phyloP scores from a whole-genome alignment of 2,113 vertebrate species.

The Nycticorax nycticorax region DNA sequence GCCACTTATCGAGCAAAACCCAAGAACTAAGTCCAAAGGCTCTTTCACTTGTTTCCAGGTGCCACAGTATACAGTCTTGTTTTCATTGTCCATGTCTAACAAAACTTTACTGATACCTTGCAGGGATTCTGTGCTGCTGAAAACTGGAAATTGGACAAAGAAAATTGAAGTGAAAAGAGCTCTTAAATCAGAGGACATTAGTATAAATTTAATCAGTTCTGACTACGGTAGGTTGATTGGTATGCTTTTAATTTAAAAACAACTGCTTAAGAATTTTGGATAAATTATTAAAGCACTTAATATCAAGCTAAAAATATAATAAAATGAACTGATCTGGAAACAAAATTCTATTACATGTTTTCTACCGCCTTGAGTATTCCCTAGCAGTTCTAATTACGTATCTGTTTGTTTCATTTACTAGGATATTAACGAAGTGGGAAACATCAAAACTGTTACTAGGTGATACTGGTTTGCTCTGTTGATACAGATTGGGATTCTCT shows the following conservation, averaged over 20 bases:
- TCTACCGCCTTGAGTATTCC: background rate
- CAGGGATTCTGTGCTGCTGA: slow-evolving; percentile 87
- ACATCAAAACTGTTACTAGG: background rate
- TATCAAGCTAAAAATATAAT: background rate
- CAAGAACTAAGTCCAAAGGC: background rate
- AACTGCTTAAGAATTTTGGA: background rate
- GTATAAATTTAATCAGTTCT: slow-evolving; percentile 92
- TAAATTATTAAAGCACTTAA: background rate
- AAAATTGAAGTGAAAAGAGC: slow-evolving; percentile 87
- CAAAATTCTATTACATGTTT: background rate
- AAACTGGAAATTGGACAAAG: slow-evolving; percentile 87
- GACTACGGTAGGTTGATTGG: slow-evolving; percentile 85
- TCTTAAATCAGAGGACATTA: slow-evolving; percentile 84
- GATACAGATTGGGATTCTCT: background rate
- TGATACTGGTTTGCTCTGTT: background rate
- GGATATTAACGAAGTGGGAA: background rate
- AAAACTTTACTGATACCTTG: slow-evolving; percentile 15
- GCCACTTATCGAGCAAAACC: background rate
- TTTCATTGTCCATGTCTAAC: background rate
- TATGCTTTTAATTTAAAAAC: slow-evolving; percentile 7
- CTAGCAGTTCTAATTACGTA: background rate
- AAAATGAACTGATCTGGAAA: background rate
- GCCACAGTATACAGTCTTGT: background rate
- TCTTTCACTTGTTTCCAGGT: background rate
- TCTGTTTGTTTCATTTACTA: background rate